Base-by-base conservation (phyloP, 2,888 invertebrate species). In the Chydorus sphaericus region DNA sequence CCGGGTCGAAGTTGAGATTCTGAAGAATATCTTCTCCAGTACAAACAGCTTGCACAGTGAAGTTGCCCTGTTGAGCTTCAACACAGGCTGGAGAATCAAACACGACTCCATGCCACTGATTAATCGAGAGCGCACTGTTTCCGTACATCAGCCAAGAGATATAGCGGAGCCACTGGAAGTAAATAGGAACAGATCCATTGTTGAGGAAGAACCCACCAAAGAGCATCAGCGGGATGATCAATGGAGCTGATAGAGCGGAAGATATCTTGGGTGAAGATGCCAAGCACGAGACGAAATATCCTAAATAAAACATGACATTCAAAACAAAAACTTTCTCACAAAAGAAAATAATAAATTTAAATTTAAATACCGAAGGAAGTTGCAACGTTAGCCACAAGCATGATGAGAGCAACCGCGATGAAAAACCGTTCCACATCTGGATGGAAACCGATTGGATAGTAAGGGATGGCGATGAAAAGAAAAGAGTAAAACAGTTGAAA, bases 131-230 rank as follows among this genome's bases (percentile, higher is more conserved):
- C 0, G 89, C 88, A 69, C 91, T 91, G 69, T 90, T 90, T 28
- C 88, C 88, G 69, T 90, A 92, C 56, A 85, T 81, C 71, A 92
- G 91, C 92, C 92, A 92, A 0, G 91, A 91, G 14, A 91, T 70
- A 68, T 88, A 85, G 1, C 87, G 85, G 60, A 90, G 73, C 90
- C 90, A 91, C 62, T 81, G 77, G 58, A 91, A 80, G 67, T 89
- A 91, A 0, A 77, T 70, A 0, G 91, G 91, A 23, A 90, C 83
- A 0, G 90, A 89, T 2, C 86, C 86, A 23, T 85, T 81, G 68
- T 94, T 96, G 44, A 96, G 75, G 72, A 93, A 93, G 75, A 91
- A 93, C 39, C 96, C 96, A 58, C 94, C 94, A 68, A 97, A 96
- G 18, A 97, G 73, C 71, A 96, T 76, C 69, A 94, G 85, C 0